phyloP scores from a whole-genome alignment of 2,113 vertebrate species.

The Chaetodon auriga region DNA sequence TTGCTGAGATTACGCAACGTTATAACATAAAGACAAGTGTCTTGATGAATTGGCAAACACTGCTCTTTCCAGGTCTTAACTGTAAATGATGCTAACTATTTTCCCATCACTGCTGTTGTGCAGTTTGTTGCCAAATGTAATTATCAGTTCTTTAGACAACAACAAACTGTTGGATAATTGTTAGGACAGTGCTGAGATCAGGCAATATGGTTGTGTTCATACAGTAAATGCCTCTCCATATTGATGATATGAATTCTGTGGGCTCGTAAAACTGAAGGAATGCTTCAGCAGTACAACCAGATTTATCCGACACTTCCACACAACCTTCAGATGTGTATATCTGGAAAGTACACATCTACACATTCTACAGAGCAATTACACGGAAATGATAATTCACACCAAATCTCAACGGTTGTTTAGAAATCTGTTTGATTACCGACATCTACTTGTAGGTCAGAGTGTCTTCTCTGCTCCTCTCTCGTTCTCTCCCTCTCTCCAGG shows the following conservation, averaged over 20 bases:
- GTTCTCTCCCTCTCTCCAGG: background rate
- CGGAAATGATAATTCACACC: background rate
- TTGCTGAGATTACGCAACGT: background rate
- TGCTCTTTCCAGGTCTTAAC: background rate
- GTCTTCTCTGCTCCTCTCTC: constrained; percentile 5
- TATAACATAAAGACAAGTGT: background rate
- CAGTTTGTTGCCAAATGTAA: constrained; percentile 14
- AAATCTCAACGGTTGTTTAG: constrained; percentile 18
- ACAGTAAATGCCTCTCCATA: background rate
- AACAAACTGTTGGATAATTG: constrained; percentile 35
- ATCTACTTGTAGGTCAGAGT: background rate
- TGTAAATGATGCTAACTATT: constrained; percentile 40
- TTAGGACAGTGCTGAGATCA: constrained; percentile 3
- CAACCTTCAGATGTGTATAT: background rate
- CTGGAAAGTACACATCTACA: background rate
- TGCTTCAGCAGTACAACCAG: background rate
- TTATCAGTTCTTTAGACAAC: constrained; percentile 44
- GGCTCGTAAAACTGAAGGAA: background rate
- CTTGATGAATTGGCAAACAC: constrained; percentile 9
- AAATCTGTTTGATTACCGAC: background rate
- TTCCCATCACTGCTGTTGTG: constrained; percentile 34
- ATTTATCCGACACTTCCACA: background rate
- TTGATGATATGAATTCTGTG: constrained; percentile 2
- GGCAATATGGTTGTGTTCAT: background rate
- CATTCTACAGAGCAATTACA: background rate